Percentiles rank a stretch among this genome's conserved stretches.
phyloP scores from a whole-genome alignment of 2,797 vertebrate genomes.

The Aeoliscus strigatus region DNA sequence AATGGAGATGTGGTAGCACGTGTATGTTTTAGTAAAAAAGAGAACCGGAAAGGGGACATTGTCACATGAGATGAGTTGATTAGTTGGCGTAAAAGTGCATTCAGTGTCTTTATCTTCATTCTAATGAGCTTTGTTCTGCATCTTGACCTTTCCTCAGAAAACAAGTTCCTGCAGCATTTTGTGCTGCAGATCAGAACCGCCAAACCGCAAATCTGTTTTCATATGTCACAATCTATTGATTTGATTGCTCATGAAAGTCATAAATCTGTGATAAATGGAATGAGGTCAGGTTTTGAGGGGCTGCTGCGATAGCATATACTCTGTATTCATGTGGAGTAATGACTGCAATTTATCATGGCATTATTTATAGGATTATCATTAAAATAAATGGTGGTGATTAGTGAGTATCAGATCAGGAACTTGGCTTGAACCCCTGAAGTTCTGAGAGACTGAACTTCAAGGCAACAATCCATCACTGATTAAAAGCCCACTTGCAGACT shows the following conservation, averaged over 20 bases:
- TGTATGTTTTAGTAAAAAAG: neutral
- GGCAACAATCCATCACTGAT: conserved; percentile 32
- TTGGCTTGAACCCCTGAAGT: conserved; percentile 6
- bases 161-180: conserved; percentile 1
- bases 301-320: conserved; percentile 17
- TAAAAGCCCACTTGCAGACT: conserved; percentile 17
- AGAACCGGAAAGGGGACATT: neutral
- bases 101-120: conserved; percentile 3
- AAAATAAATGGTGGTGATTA: conserved; percentile 39
- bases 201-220: conserved; percentile 25
- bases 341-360: conserved; percentile 17
- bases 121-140: conserved; percentile 2
- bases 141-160: conserved; percentile 19
- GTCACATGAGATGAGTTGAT: neutral
- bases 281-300: conserved; percentile 46
- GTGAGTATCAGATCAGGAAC: conserved; percentile 12
- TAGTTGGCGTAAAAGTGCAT: neutral
- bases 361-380: conserved; percentile 41
- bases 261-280: conserved; percentile 56
- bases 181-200: conserved; percentile 9
- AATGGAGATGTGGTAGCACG: neutral
- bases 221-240: conserved; percentile 40
- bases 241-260: conserved; percentile 28
- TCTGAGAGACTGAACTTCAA: conserved; percentile 7
- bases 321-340: conserved; percentile 27